Evolutionary conservation across 2,113 vertebrate genomes (phyloP).

Genomic region (Myrmecophaga tridactyla): DNA sequence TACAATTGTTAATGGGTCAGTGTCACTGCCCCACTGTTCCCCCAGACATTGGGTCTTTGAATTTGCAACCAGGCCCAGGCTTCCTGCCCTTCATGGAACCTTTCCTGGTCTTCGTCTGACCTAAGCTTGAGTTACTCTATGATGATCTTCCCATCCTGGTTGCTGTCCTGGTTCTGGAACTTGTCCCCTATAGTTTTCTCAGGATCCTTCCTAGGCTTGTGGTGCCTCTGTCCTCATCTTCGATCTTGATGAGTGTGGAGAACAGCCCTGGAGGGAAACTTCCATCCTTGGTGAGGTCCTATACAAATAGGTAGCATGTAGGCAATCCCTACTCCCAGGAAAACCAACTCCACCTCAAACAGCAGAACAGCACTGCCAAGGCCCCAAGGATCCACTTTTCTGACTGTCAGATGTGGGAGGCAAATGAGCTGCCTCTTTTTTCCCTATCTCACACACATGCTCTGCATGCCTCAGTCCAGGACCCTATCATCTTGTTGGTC

Average conservation of each 20-base stretch:
- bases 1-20: background rate
- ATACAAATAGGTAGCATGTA: constrained; percentile 94
- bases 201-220: constrained; percentile 87
- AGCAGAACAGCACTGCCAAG: constrained; percentile 92
- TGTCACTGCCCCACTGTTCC: background rate
- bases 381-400: constrained; percentile 65
- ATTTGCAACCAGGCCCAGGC: background rate
- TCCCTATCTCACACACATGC: constrained; percentile 93
- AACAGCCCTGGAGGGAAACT: constrained; percentile 91
- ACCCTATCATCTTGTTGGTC: constrained; percentile 90
- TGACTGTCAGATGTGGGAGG: constrained; percentile 89
- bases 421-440: constrained; percentile 83
- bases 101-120: constrained; percentile 86
- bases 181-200: constrained; percentile 90
- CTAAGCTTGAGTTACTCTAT: constrained; percentile 87
- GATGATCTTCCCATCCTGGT: constrained; percentile 91
- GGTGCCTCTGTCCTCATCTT: constrained; percentile 91
- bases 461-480: constrained; percentile 88
- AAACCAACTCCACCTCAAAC: constrained; percentile 93
- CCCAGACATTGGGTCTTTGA: background rate
- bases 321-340: constrained; percentile 92
- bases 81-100: constrained; percentile 81
- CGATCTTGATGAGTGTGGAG: constrained; percentile 89
- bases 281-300: constrained; percentile 90
- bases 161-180: constrained; percentile 95